Evolutionary conservation across 2,888 invertebrate species (phyloP).

Genomic region (Pseudolycoriella hygida): DNA sequence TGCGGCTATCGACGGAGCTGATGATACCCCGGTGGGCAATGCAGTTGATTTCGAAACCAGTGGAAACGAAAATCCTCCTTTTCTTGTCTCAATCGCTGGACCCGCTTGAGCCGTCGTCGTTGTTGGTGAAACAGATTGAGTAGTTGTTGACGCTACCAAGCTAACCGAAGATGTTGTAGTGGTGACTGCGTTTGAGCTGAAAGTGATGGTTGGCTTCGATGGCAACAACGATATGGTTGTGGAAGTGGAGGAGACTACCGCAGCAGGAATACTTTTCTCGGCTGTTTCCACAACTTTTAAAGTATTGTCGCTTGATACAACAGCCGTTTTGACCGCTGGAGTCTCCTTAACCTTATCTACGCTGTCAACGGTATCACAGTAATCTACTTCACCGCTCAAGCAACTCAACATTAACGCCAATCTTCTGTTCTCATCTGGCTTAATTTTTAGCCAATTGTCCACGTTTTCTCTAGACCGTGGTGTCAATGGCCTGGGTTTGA

Average conservation of each 20-base stretch:
- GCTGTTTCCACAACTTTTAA: no score
- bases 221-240: no score
- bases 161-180: no score
- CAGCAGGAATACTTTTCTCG: no score
- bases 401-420: constrained; percentile 25
- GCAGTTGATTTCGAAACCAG: neutral
- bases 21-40: neutral
- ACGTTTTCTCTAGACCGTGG: constrained; percentile 11
- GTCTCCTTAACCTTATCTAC: neutral
- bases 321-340: no score
- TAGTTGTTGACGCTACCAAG: neutral
- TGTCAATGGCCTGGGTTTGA: neutral
- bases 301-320: no score
- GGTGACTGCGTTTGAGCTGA: no score
- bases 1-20: neutral
- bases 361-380: constrained; percentile 9
- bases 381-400: constrained; percentile 23
- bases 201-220: no score
- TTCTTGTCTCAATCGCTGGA: neutral
- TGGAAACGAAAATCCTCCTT: neutral
- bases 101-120: neutral
- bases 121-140: neutral
- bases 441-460: constrained; percentile 18
- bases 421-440: constrained; percentile 21
- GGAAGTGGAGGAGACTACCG: no score